Percentiles rank a stretch among this genome's conserved stretches.
phyloP scores from a whole-genome alignment of 2,797 vertebrate species.

The Myotis planiceps region DNA sequence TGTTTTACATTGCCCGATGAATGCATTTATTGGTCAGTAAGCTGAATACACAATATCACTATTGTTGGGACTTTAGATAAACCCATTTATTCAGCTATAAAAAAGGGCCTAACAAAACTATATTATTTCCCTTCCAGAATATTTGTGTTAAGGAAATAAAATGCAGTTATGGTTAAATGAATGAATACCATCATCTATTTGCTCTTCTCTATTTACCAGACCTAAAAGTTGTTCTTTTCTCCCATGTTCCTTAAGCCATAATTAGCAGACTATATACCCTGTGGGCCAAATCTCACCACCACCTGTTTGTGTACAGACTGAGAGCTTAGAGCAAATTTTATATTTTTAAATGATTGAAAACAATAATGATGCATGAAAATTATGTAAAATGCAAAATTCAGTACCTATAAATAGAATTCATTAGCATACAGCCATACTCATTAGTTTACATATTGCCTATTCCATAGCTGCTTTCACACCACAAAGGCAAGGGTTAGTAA shows the following conservation, averaged over 20 bases:
- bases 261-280: not conserved
- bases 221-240: not conserved
- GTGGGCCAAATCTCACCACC: not conserved
- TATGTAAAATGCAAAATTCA: not conserved
- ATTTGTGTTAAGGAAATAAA: slow-evolving; percentile 12
- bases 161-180: not conserved
- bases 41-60: not conserved
- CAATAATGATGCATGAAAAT: not conserved
- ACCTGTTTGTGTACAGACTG: not conserved
- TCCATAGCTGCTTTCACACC: not conserved
- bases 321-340: not conserved
- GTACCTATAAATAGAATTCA: not conserved
- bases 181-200: not conserved
- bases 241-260: not conserved
- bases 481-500: not conserved
- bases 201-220: not conserved
- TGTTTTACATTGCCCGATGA: not conserved
- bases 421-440: not conserved
- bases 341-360: not conserved
- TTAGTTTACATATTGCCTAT: not conserved
- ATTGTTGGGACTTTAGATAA: not conserved
- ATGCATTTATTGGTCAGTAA: not conserved
- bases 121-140: not conserved
- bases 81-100: not conserved
- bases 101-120: not conserved